Base-by-base conservation (phyloP, 1,140 invertebrate species). In the Sitodiplosis mosellana region DNA sequence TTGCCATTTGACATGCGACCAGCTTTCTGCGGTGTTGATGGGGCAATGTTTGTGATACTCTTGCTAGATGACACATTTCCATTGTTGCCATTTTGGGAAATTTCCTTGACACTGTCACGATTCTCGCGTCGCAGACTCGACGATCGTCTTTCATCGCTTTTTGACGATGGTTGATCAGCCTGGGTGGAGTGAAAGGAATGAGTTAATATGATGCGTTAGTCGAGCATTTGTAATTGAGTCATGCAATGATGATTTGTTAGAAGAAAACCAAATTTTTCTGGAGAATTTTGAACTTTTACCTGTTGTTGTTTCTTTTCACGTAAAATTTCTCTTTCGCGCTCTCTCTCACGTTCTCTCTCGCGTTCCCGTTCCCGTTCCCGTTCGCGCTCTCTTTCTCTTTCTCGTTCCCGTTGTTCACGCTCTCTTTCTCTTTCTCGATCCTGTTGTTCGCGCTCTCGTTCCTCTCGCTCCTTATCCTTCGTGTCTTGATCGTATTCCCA, bases 301-400 rank as follows among this genome's bases (percentile, higher is more conserved):
- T 27, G 27, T 10, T 27, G 27, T 27, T 27, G 27, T 27, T 27
- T 27, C 10, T 27, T 27, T 10, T 27, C 27, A 10, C 27, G 27
- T 10, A 27, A 27, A 27, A 27, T 27, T 27, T 27, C 27, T 17
- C 56, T 60, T 51, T 52, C 50, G 8, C 51, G 51, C 5, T 61
- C 66, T 21, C 65, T 61, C 7, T 73, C 69, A 46, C 67, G 55
- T 40, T 68, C 56, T 60, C 19, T 47, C 15, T 47, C 45, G 15
- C 34, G 38, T 42, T 48, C 47, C 21, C 45, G 21, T 38, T 56
- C 51, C 34, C 49, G 45, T 17, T 56, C 52, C 21, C 58, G 51
- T 18, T 58, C 61, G 46, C 49, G 41, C 20, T 74, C 75, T 17
- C 74, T 68, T 5, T 59, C 58, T 21, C 60, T 53, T 17, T 57